A percentile compares a stretch with the other conserved stretches of the same genome.
Conservation (phyloP, 2,888 invertebrate genomes). For the Subacronicta megacephala region DNA sequence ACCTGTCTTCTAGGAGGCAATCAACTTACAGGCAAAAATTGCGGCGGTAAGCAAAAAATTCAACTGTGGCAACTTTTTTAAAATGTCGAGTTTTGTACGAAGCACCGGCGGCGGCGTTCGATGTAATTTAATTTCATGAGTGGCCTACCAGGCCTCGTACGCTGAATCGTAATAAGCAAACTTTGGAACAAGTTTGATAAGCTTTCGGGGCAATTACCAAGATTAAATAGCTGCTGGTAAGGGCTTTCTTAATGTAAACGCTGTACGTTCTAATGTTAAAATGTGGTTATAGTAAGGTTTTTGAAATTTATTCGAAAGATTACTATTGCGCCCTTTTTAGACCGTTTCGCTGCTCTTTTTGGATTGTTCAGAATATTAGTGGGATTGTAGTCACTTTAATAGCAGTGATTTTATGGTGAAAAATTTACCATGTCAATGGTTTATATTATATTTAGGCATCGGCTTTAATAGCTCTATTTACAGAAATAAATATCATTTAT, state of each 20-base stretch:
- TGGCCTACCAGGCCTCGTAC: slow-evolving; percentile 73
- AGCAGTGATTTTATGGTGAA: too few relatives aligned
- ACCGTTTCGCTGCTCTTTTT: background rate
- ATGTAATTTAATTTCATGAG: slow-evolving; percentile 85
- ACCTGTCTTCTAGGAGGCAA: slow-evolving; percentile 35
- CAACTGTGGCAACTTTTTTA: slow-evolving; percentile 66
- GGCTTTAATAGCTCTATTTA: too few relatives aligned
- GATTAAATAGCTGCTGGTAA: slow-evolving; percentile 69
- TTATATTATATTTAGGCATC: too few relatives aligned
- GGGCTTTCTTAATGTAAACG: slow-evolving; percentile 59
- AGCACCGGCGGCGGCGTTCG: slow-evolving; percentile 66
- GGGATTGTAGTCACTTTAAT: too few relatives aligned
- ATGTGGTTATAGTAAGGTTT: slow-evolving; percentile 37
- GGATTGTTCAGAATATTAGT: background rate
- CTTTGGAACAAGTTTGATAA: slow-evolving; percentile 80
- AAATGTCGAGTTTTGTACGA: slow-evolving; percentile 70
- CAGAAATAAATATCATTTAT: too few relatives aligned
- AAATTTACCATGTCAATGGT: too few relatives aligned
- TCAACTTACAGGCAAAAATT: slow-evolving; percentile 31
- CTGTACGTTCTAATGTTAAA: slow-evolving; percentile 49
- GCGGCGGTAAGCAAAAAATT: slow-evolving; percentile 16
- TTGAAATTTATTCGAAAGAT: slow-evolving; percentile 37
- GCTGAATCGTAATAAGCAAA: slow-evolving; percentile 80
- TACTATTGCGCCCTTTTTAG: slow-evolving; percentile 10
- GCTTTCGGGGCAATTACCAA: slow-evolving; percentile 77